A percentile compares a stretch with the other conserved stretches of the same genome.
Evolutionary conservation across 2,113 vertebrate species (phyloP).

Genomic region (Phrynosoma blainvillii): DNA sequence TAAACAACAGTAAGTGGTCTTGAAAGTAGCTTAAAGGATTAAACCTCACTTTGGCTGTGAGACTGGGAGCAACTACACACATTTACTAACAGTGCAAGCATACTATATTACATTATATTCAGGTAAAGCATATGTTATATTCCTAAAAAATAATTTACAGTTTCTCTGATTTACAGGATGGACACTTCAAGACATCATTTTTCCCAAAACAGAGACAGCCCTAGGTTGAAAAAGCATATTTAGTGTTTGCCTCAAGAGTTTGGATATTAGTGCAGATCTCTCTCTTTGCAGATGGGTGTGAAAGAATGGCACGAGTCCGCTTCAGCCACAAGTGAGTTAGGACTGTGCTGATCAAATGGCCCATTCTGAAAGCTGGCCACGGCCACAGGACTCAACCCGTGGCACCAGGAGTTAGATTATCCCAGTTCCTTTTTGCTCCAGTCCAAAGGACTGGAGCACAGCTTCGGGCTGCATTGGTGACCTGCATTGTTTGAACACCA

Average conservation of each 20-base stretch:
- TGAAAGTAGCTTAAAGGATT: constrained; percentile 5
- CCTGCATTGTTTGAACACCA: too few relatives aligned
- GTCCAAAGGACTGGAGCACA: too few relatives aligned
- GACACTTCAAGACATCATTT: background rate
- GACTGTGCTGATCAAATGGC: too few relatives aligned
- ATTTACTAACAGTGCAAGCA: background rate
- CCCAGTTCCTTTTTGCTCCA: too few relatives aligned
- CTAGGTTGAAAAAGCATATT: background rate
- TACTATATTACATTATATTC: accelerated
- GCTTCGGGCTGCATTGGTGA: too few relatives aligned
- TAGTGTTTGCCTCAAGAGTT: background rate
- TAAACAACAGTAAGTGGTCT: constrained; percentile 26
- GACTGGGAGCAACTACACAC: background rate
- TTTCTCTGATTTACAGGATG: background rate
- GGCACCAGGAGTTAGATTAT: too few relatives aligned
- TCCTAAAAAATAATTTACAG: background rate
- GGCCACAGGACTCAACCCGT: too few relatives aligned
- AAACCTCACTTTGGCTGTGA: background rate
- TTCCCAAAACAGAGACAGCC: background rate
- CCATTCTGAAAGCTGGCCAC: too few relatives aligned
- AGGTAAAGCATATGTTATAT: constrained; percentile 11
- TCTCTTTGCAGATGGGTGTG: background rate
- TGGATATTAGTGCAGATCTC: background rate
- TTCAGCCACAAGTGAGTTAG: too few relatives aligned
- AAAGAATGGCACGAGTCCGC: too few relatives aligned